Base-by-base conservation (phyloP, 2,888 invertebrate species). In the Vannuccia rotundouncinata region DNA sequence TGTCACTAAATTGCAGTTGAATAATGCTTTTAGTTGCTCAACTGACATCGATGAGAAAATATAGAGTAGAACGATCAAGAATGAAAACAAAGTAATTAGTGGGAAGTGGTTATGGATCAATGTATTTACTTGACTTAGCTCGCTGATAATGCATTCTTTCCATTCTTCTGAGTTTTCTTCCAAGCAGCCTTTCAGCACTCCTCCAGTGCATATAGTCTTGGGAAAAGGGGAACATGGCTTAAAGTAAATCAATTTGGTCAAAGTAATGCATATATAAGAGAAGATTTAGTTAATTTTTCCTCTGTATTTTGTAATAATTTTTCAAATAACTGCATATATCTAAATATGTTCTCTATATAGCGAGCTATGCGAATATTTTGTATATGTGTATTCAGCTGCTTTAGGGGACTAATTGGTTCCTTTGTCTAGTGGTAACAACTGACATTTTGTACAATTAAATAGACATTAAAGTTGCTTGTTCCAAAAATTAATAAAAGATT, bases 161-260 rank as follows among this genome's bases (percentile, higher is more conserved):
- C 22, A 22, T 66, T 13, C 66, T 2, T n/a, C n/a, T n/a, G n/a
- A n/a, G 45, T 45, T 13, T 45, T 45, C 45, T 45, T 45, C 45
- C 45, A 17, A 17, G 45, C 5, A 5, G 17, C 45, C 45, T 17
- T 17, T 13, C 45, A 13, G 10, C 45, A 13, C 45, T 45, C 17
- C 17, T 45, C 45, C 25, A n/a, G 25, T 66, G 5, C 22, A 66
- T 22, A 66, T 66, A 66, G 66, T 66, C 22, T 66, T 66, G 66
- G 66, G 66, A 66, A 66, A 2, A 2, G 25, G 66, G 13, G 25
- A 22, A 66, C 25, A 22, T 66, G 66, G 25, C 66, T 66, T 66
- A 66, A 66, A 66, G 2, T 5, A 66, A 66, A 66, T 66, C 66
- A 66, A 66, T 66, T 66, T 66, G n/a, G n/a, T n/a, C n/a, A n/a